These are phyloP conservation scores for Vidua chalybeata DNA, from an alignment of 2,113 vertebrate species.

Conservation along the genomic window DNA sequence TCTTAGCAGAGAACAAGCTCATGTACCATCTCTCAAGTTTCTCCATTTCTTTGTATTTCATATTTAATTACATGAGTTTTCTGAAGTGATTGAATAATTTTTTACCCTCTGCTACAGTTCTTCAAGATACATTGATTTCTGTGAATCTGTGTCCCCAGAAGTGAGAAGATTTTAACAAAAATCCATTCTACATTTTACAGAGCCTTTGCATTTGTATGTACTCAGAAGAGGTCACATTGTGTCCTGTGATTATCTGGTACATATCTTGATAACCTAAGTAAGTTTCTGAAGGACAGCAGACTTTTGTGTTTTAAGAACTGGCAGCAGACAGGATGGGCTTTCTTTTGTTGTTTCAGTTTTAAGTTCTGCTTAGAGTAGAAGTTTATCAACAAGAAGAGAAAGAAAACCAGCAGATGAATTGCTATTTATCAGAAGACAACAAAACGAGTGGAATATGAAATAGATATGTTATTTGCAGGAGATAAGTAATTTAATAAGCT, in stretches of 20 bases:
- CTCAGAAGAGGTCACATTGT: background rate
- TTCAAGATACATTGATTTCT: background rate
- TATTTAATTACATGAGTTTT: conserved; percentile 3
- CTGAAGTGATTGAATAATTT: background rate
- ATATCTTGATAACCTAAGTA: background rate
- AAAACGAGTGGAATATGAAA: background rate
- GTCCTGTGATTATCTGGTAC: background rate
- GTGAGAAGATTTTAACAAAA: background rate
- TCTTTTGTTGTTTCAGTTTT: background rate
- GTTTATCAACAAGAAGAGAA: background rate
- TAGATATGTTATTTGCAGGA: background rate
- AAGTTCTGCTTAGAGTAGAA: background rate
- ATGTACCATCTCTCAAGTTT: background rate
- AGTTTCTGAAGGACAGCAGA: background rate
- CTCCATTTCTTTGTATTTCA: conserved; percentile 10
- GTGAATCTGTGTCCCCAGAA: background rate
- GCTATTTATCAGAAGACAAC: background rate
- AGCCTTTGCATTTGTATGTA: background rate
- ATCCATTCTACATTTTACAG: background rate
- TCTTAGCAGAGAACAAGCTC: background rate
- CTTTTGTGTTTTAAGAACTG: background rate
- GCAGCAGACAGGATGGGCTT: background rate
- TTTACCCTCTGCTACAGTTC: background rate
- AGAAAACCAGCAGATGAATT: background rate
- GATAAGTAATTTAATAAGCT: background rate